These are phyloP conservation scores for Cosmorhoe ocellata DNA, from an alignment of 2,888 invertebrate species.

Conservation along the genomic window DNA sequence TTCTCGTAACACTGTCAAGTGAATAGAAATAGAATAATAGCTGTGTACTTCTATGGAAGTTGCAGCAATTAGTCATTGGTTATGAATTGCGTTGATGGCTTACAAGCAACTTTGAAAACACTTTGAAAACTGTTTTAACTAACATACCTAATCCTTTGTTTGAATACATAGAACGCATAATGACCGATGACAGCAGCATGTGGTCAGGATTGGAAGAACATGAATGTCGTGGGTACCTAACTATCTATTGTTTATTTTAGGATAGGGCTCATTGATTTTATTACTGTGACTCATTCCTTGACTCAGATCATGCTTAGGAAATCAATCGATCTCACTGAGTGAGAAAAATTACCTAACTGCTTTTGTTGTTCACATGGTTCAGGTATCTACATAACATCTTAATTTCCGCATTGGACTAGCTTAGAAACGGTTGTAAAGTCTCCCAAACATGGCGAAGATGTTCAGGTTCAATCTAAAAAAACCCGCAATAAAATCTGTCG, in stretches of 20 bases:
- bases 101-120: not conserved
- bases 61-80: not conserved
- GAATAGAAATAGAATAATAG: too few relatives aligned
- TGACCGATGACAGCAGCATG: constrained; percentile 20
- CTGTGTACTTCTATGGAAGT: too few relatives aligned
- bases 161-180: constrained; percentile 11
- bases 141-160: constrained; percentile 13
- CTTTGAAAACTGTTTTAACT: constrained; percentile 6
- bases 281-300: constrained; percentile 42
- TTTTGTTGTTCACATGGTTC: too few relatives aligned
- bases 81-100: not conserved
- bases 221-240: constrained; percentile 38
- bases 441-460: too few relatives aligned
- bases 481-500: too few relatives aligned
- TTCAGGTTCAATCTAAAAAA: too few relatives aligned
- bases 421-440: too few relatives aligned
- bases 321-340: constrained; percentile 28
- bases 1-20: not conserved
- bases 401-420: too few relatives aligned
- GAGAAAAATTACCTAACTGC: too few relatives aligned
- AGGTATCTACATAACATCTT: too few relatives aligned
- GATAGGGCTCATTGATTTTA: constrained; percentile 34
- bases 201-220: constrained; percentile 36
- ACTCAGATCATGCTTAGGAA: constrained; percentile 37
- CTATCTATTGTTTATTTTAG: constrained; percentile 48